Evolutionary conservation across 1,140 invertebrate genomes (phyloP).

Genomic region (Diuraphis noxia): DNA sequence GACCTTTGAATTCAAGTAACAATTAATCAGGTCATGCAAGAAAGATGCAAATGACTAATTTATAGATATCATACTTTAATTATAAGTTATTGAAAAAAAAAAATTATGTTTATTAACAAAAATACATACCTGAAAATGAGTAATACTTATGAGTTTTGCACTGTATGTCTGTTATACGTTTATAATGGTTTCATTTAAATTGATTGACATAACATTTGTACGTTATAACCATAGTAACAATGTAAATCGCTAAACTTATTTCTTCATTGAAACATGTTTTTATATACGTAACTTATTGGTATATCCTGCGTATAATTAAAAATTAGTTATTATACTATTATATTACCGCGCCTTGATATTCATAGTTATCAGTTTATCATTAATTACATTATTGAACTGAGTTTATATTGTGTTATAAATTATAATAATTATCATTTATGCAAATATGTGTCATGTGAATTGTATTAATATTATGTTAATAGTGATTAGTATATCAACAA

Average conservation of each 20-base stretch:
- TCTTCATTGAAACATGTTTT: neutral
- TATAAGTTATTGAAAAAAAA: neutral
- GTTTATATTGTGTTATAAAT: neutral
- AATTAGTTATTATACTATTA: neutral
- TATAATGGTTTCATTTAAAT: neutral
- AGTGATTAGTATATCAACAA: neutral
- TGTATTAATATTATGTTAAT: neutral
- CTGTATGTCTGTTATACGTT: neutral
- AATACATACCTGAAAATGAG: neutral
- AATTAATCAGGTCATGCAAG: neutral
- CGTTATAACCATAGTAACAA: constrained; percentile 9
- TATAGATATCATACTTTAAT: neutral
- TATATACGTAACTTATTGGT: neutral
- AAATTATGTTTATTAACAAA: neutral
- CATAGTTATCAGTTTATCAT: neutral
- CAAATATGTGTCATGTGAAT: neutral
- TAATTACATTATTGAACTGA: neutral
- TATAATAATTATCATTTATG: neutral
- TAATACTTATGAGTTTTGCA: neutral
- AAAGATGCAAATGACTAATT: neutral
- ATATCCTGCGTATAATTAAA: neutral
- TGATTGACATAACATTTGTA: neutral
- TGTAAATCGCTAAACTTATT: neutral
- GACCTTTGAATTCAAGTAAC: neutral
- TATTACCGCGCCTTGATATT: neutral